A percentile compares a stretch with the other conserved stretches of the same genome.
These are phyloP conservation scores for Spodoptera frugiperda DNA, from an alignment of 1,140 invertebrate species.

Conservation along the genomic window DNA sequence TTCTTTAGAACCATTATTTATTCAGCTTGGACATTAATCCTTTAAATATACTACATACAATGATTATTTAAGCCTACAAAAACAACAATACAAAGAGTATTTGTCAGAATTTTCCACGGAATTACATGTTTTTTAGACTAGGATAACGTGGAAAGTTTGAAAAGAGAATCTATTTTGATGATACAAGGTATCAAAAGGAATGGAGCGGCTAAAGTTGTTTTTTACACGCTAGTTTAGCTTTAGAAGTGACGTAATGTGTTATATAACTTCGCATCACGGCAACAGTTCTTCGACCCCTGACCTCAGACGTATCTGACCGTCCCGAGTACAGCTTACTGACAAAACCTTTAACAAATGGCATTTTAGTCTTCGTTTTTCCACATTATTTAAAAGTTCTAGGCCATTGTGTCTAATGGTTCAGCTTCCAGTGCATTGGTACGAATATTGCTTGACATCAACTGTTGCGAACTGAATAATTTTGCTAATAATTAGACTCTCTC, in stretches of 20 bases:
- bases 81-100: no score
- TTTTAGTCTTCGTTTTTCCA: neutral
- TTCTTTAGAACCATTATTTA: no score
- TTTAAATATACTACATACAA: no score
- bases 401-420: no score
- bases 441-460: no score
- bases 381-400: no score
- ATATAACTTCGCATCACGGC: slow-evolving; percentile 5
- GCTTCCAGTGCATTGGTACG: no score
- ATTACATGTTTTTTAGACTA: neutral
- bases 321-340: slow-evolving; percentile 5
- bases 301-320: neutral
- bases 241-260: slow-evolving; percentile 4
- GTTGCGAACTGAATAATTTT: no score
- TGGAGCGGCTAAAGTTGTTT: neutral
- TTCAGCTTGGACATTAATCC: no score
- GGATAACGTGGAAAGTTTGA: neutral
- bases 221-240: slow-evolving; percentile 2
- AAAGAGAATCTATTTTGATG: neutral
- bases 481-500: no score
- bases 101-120: neutral
- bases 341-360: slow-evolving; percentile 5
- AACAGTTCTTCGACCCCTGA: slow-evolving; percentile 13
- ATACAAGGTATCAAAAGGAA: neutral
- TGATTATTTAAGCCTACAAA: no score